phyloP scores from a whole-genome alignment of 1,140 invertebrate genomes.

The Lordiphosa clarofinis region DNA sequence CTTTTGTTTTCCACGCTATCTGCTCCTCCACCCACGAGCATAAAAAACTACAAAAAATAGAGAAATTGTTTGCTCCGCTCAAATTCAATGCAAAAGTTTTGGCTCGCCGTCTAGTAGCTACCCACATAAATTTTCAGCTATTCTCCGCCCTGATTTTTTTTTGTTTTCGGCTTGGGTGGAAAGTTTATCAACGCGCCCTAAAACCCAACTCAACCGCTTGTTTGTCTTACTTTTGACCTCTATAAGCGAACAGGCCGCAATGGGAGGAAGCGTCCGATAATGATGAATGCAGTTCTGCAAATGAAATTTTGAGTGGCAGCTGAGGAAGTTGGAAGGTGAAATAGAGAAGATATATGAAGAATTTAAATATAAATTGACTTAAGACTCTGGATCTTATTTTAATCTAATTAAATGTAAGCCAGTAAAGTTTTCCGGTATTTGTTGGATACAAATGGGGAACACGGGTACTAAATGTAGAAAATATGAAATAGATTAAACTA shows the following conservation, averaged over 20 bases:
- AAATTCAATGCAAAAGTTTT: constrained; percentile 75
- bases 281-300: constrained; percentile 44
- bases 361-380: background rate
- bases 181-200: constrained; percentile 67
- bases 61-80: constrained; percentile 73
- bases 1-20: constrained; percentile 59
- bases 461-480: too few relatives aligned
- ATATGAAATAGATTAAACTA: too few relatives aligned
- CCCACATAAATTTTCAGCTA: constrained; percentile 63
- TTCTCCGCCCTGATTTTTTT: constrained; percentile 2
- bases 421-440: too few relatives aligned
- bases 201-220: constrained; percentile 54
- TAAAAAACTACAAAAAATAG: constrained; percentile 63
- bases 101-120: constrained; percentile 61
- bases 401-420: too few relatives aligned
- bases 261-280: constrained; percentile 38
- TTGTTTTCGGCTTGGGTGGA: constrained; percentile 47
- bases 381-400: too few relatives aligned
- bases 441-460: too few relatives aligned
- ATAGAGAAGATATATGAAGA: background rate
- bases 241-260: constrained; percentile 51
- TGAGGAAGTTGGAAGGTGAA: background rate
- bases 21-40: background rate
- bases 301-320: background rate
- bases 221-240: constrained; percentile 77